Conservation (phyloP, 2,888 invertebrate species). For the Eilema griseolum region DNA sequence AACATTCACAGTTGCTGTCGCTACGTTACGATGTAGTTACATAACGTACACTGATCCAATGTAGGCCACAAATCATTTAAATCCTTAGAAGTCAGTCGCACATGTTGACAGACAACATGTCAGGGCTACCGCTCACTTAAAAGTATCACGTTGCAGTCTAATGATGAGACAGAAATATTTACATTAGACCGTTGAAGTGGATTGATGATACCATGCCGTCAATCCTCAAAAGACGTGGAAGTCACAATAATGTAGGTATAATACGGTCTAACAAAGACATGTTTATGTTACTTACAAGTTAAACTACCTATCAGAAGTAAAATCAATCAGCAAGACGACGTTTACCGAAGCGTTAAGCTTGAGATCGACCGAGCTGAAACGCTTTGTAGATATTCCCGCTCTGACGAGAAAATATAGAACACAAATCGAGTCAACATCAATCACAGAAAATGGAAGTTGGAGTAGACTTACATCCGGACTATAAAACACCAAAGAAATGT, state of each 20-base stretch:
- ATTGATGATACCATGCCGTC: slow-evolving; percentile 40
- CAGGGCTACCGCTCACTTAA: slow-evolving; percentile 40
- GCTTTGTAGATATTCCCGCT: slow-evolving; percentile 25
- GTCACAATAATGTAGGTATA: slow-evolving; percentile 28
- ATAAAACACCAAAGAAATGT: slow-evolving; percentile 9
- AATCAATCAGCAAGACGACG: slow-evolving; percentile 41
- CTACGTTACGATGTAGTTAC: background rate
- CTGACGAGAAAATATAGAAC: slow-evolving; percentile 25
- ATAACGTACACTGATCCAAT: background rate
- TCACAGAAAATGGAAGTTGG: slow-evolving; percentile 26
- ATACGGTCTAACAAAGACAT: slow-evolving; percentile 23
- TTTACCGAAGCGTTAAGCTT: slow-evolving; percentile 39
- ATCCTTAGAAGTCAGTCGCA: slow-evolving; percentile 18
- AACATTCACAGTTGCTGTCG: background rate
- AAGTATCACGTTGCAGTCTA: slow-evolving; percentile 38
- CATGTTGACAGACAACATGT: slow-evolving; percentile 37
- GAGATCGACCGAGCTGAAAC: slow-evolving; percentile 33
- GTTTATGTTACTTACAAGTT: slow-evolving; percentile 22
- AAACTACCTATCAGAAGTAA: slow-evolving; percentile 43
- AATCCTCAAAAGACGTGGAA: slow-evolving; percentile 35
- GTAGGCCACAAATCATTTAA: slow-evolving; percentile 22
- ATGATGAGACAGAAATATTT: slow-evolving; percentile 30
- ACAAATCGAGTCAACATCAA: slow-evolving; percentile 19
- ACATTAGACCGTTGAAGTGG: slow-evolving; percentile 37
- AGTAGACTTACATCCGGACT: slow-evolving; percentile 20